phyloP scores from a whole-genome alignment of 2,888 invertebrate genomes.

The Thumatha senex region DNA sequence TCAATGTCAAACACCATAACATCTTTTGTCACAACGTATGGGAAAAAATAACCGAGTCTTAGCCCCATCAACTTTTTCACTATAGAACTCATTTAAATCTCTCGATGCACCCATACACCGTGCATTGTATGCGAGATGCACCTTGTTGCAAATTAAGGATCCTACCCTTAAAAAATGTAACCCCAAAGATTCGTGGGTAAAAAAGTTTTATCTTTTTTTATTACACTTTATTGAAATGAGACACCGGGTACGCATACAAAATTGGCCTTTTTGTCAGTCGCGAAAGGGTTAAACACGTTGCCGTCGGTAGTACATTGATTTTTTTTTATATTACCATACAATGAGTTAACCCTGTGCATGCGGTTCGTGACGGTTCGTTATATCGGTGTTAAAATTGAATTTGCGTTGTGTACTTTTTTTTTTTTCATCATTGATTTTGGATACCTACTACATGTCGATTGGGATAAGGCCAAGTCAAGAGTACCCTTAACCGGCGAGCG shows the following conservation, averaged over 20 bases:
- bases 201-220: conserved; percentile 76
- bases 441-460: neutral
- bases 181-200: conserved; percentile 81
- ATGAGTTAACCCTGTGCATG: conserved; percentile 66
- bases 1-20: conserved; percentile 68
- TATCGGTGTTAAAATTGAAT: conserved; percentile 73
- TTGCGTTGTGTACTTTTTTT: conserved; percentile 50
- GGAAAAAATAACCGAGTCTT: conserved; percentile 62
- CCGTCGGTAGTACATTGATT: conserved; percentile 59
- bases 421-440: neutral
- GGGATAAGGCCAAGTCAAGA: neutral
- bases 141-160: conserved; percentile 84
- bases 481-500: too few species aligned
- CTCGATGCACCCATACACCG: conserved; percentile 63
- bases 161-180: conserved; percentile 75
- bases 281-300: conserved; percentile 69
- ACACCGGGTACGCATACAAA: conserved; percentile 80
- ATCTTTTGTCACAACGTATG: conserved; percentile 64
- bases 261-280: conserved; percentile 73
- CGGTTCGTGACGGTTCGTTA: conserved; percentile 75
- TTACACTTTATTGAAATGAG: conserved; percentile 81
- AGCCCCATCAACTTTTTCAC: conserved; percentile 68
- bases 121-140: conserved; percentile 73
- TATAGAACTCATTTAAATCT: conserved; percentile 78
- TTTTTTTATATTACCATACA: conserved; percentile 53